Base-by-base conservation (phyloP, 2,113 vertebrate species). In the Prunella himalayana region DNA sequence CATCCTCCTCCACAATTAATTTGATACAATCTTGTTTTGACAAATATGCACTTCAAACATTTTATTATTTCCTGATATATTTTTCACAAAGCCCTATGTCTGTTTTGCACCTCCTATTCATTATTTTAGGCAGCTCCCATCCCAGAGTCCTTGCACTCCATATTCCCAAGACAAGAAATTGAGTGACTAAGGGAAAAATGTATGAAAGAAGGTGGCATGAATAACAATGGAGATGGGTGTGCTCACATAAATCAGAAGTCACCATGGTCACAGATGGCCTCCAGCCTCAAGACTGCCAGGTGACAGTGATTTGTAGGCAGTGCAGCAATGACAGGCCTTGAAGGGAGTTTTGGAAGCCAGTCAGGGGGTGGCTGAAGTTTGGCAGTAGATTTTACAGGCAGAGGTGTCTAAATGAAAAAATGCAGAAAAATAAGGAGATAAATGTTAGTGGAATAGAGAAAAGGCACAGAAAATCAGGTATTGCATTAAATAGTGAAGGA, bases 171-270 rank as follows among this genome's bases (percentile, higher is more conserved):
- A 79, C 30, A 69, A 94, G 41, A 71, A 92, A 84, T 44, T 9
- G 28, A 82, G 19, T 82, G 86, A 89, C 73, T 94, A 91, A 94
- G 65, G 73, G 49, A 57, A 95, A 95, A 95, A 91, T 45, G 12
- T 45, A 24, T 49, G 47, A 60, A 94, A 82, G 80, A 83, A 86
- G 42, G 57, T 91, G 63, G 35, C 8, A 22, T 71, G 94, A 90
- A 85, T 94, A 95, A 91, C 51, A 92, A 91, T 39, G 68, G 82
- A 76, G 59, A 80, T 73, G 84, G 78, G 82, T 85, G 63, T 94
- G 82, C 75, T 92, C 44, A 64, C 63, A 91, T 85, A 92, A 92
- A 96, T 91, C 93, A 94, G n/a, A 44, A 89, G 65, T 94, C 91
- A 77, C 63, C 86, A 80, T 85, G 84, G 89, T 85, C 94, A 91